Base-by-base conservation (phyloP, 2,888 invertebrate species). In the Drosophila demipolita region DNA sequence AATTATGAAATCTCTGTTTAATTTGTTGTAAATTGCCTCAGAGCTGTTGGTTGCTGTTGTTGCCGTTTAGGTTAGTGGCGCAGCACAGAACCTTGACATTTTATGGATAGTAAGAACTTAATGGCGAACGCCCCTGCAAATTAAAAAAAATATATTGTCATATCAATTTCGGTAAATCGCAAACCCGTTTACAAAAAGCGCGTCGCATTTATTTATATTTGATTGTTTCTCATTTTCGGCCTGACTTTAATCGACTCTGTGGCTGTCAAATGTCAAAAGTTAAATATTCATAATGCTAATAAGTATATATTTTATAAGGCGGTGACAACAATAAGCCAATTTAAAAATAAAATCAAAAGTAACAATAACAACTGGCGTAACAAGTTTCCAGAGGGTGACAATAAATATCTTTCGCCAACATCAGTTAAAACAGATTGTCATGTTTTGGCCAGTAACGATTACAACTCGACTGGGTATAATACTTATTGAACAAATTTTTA, bases 251-350 rank as follows among this genome's bases (percentile, higher is more conserved):
- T 49, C 57, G 26, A 20, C 8, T 35, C 67, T 66, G 61, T 58
- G 55, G 45, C 32, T 54, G 65, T 57, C 53, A 88, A 85, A 85
- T 85, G 88, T 75, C 85, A 85, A 71, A 42, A 75, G 86, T 88
- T 77, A 73, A 81, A 66, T 77, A 38, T 20, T 58, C 54, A 71
- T 77, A 75, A 77, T 77, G 63, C 67, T 75, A 83, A 83, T 75
- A 73, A 65, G 67, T 72, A 78, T 68, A 63, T 32, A 66, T 63
- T 73, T 78, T 62, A 74, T 66, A 57, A 65, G 67, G 62, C 54
- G 64, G 53, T 35, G 45, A 67, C 73, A 76, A 68, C 71, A 67
- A 65, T 58, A 70, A 59, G 58, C 62, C 8, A 3, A 49, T 20
- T 20, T 32, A n/a, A 52, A 12, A 55, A 45, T 54, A 62, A 57